Conservation (phyloP, 2,888 invertebrate species). For the Lobophora halterata region DNA sequence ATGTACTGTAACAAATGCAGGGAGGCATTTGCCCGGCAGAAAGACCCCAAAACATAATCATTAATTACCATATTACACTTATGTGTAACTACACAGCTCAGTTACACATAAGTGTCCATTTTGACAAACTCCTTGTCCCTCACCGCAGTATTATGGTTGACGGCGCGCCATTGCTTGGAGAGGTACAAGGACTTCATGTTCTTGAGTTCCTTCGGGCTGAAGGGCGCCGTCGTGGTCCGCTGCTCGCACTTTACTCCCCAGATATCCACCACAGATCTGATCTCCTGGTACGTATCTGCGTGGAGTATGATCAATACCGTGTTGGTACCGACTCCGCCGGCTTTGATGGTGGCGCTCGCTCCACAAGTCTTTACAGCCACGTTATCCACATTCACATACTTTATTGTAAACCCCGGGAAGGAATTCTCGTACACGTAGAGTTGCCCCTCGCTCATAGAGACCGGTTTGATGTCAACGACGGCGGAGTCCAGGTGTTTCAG, state of each 20-base stretch:
- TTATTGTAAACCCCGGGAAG: conserved; percentile 57
- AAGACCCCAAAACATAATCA: too few species aligned
- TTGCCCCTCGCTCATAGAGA: conserved; percentile 57
- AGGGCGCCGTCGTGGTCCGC: neutral
- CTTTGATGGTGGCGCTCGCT: conserved; percentile 52
- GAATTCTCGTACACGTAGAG: conserved; percentile 65
- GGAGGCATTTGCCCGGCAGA: too few species aligned
- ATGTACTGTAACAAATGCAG: too few species aligned
- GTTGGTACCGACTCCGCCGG: conserved; percentile 54
- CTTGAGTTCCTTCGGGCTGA: conserved; percentile 26
- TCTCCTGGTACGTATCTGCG: conserved; percentile 57
- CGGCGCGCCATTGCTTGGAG: conserved; percentile 42
- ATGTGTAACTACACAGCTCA: too few species aligned
- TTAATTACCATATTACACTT: too few species aligned
- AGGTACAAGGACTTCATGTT: conserved; percentile 47
- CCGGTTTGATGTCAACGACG: conserved; percentile 58
- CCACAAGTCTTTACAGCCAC: conserved; percentile 61
- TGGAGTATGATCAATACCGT: conserved; percentile 58
- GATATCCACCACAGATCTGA: conserved; percentile 64
- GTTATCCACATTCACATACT: conserved; percentile 65
- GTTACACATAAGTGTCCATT: too few species aligned
- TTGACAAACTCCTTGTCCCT: too few species aligned
- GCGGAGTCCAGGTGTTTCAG: conserved; percentile 59
- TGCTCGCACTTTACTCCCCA: conserved; percentile 51
- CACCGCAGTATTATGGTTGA: conserved; percentile 59